Evolutionary conservation across 2,113 vertebrate species (phyloP).

Genomic region (Axis porcinus): DNA sequence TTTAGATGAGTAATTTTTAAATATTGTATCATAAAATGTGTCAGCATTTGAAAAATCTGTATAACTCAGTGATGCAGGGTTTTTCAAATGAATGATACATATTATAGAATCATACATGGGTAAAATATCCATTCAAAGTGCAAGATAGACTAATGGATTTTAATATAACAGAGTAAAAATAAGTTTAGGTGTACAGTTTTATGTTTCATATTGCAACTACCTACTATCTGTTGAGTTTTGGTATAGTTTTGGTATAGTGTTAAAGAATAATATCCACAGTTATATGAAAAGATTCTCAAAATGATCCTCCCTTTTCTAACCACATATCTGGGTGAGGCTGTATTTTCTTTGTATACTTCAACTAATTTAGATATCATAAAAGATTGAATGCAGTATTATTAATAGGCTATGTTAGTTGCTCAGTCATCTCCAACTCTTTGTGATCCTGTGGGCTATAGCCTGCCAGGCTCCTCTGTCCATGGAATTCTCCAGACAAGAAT

Average conservation of each 20-base stretch:
- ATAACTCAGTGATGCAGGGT: not conserved
- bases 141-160: not conserved
- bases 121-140: not conserved
- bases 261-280: constrained; percentile 28
- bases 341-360: constrained; percentile 52
- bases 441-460: not conserved
- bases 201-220: not conserved
- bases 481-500: not conserved
- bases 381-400: not conserved
- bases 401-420: not conserved
- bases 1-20: not conserved
- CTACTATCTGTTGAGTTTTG: not conserved
- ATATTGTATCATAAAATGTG: not conserved
- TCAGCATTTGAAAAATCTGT: constrained; percentile 26
- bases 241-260: not conserved
- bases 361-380: constrained; percentile 49
- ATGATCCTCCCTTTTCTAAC: constrained; percentile 24
- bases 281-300: constrained; percentile 43
- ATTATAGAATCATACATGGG: not conserved
- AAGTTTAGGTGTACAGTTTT: not conserved
- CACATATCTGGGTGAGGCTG: constrained; percentile 18
- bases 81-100: not conserved
- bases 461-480: not conserved
- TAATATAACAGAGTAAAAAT: constrained; percentile 20
- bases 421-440: not conserved